Conservation (phyloP, 2,888 invertebrate species). For the Charanyca ferruginea region DNA sequence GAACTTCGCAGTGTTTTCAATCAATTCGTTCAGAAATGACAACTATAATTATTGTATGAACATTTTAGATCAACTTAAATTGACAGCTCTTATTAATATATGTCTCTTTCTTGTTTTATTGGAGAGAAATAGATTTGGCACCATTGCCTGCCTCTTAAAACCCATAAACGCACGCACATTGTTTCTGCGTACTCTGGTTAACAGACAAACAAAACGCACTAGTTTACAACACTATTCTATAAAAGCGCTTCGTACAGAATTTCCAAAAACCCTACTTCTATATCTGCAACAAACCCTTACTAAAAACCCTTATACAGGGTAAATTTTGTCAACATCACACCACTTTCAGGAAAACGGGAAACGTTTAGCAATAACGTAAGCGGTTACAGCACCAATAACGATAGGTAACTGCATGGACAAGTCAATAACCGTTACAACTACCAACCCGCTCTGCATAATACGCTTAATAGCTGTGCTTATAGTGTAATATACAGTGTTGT, state of each 20-base stretch:
- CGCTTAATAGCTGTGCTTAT: constrained; percentile 44
- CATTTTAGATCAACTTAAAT: no score
- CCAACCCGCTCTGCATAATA: constrained; percentile 59
- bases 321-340: constrained; percentile 32
- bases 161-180: no score
- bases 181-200: no score
- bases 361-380: constrained; percentile 59
- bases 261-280: background rate
- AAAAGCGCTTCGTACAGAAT: background rate
- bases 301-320: constrained; percentile 35
- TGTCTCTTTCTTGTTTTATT: no score
- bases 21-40: no score
- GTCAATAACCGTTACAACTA: constrained; percentile 65
- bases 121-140: no score
- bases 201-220: no score
- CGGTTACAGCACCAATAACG: constrained; percentile 64
- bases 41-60: no score
- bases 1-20: no score
- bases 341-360: constrained; percentile 38
- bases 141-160: no score
- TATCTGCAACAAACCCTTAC: background rate
- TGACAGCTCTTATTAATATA: no score
- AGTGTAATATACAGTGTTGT: constrained; percentile 28
- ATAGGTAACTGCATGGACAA: constrained; percentile 62
- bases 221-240: background rate